A percentile compares a stretch with the other conserved stretches of the same genome.
Conservation (phyloP, 92 coral and sea anemone species). For the Muricea muricata region DNA sequence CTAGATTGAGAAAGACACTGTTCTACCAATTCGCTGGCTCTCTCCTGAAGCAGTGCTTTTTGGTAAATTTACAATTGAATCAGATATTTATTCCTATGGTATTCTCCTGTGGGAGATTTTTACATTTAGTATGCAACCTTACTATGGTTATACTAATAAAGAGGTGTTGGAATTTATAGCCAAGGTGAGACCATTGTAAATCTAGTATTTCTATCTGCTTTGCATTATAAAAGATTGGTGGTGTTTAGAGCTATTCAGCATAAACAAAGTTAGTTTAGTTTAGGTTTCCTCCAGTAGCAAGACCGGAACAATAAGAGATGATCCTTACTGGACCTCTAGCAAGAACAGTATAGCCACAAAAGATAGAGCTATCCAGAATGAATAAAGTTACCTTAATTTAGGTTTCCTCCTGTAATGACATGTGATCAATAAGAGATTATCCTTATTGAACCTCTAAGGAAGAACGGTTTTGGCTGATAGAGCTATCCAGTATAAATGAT, state of each 20-base stretch:
- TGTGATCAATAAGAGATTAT: no score
- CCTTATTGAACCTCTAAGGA: no score
- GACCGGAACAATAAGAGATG: no score
- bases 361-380: neutral
- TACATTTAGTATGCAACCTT: constrained; percentile 95
- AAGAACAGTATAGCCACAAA: neutral
- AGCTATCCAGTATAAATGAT: neutral
- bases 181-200: constrained; percentile 74
- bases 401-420: no score
- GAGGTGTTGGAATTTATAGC: constrained; percentile 90
- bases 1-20: constrained; percentile 91
- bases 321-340: neutral
- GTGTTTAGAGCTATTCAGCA: neutral
- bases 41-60: constrained; percentile 96
- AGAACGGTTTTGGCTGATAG: neutral
- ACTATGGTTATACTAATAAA: constrained; percentile 94
- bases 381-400: neutral
- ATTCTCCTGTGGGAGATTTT: constrained; percentile 94
- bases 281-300: neutral
- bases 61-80: constrained; percentile 91
- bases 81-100: constrained; percentile 97
- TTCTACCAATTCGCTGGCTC: constrained; percentile 95
- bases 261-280: neutral
- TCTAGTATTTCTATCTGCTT: neutral
- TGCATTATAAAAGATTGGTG: no score